Evolutionary conservation across 1,140 invertebrate genomes (phyloP), one percentile per base, ranked within the genome.

Genomic region (Odontomachus brunneus): DNA sequence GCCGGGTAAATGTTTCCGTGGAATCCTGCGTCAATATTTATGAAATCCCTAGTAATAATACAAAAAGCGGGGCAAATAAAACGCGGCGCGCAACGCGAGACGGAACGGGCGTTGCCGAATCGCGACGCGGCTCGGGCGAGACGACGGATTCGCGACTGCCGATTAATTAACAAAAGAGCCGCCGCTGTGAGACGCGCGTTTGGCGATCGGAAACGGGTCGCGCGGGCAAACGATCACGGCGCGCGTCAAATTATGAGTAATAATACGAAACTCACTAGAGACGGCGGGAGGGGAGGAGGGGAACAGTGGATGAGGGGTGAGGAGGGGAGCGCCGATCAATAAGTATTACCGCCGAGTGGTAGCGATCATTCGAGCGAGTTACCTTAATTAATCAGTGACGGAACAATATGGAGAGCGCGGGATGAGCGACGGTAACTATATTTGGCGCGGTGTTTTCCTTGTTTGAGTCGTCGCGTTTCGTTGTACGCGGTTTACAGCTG

Each of bases 81-180:
- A 80, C 29, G 53, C 53, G 51, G 33, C 53, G 38, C 44, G 48
- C 14, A 49, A 78, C 63, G 49, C 29, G 38, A 44, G 49, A 67
- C 38, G 38, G 3, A 11, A 33, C 65, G 75, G 69, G 51, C 75
- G 57, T 57, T 48, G 53, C 51, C 65, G 75, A 80, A 80, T 71
- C 53, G 75, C 51, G 51, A 80, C 51, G 75, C 9, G 7, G 29
- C n/a, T 44, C 49, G 44, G 33, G 33, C 26, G 73, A 66, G 73
- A 57, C 38, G 59, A 22, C n/a, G 29, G 44, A 33, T 53, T 44
- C 65, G 65, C 51, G 14, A 44, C 0, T 7, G 51, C 66, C 66
- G 75, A 80, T 80, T 80, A 80, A 80, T 71, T 80, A 80, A 80
- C 63, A 80, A 71, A 80, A 80, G 63, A 80, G 75, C 75, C 38